Percentiles rank a stretch among this genome's conserved stretches.
These are phyloP conservation scores for Gallinago nigripennis DNA, from an alignment of 2,797 vertebrate species.

Conservation along the genomic window DNA sequence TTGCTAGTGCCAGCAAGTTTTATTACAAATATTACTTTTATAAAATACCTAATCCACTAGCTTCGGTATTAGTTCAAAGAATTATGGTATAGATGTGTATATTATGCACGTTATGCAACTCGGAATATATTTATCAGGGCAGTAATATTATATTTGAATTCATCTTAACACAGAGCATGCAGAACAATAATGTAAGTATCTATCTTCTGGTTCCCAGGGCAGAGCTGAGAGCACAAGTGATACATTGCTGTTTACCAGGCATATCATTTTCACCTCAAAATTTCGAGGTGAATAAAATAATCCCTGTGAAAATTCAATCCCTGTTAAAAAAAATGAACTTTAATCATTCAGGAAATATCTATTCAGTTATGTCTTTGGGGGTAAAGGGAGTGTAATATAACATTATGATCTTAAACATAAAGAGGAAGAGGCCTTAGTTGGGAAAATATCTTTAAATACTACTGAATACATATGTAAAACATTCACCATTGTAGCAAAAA, in stretches of 20 bases:
- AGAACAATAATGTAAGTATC: conserved; percentile 37
- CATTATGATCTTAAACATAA: not conserved
- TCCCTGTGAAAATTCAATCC: not conserved
- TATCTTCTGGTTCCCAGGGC: not conserved
- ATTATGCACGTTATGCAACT: conserved; percentile 44
- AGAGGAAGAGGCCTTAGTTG: not conserved
- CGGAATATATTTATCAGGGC: conserved; percentile 35
- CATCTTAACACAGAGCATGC: conserved; percentile 30
- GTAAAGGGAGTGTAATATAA: not conserved
- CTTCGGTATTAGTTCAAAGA: conserved; percentile 16
- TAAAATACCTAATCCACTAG: conserved; percentile 30
- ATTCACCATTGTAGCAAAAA: not conserved
- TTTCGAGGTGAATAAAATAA: conserved; percentile 46
- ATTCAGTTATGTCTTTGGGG: not conserved
- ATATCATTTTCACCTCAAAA: conserved; percentile 47
- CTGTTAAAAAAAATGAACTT: not conserved
- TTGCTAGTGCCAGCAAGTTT: conserved; percentile 50
- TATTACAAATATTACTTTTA: conserved; percentile 53
- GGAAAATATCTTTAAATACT: conserved; percentile 18
- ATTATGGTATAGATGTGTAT: conserved; percentile 41
- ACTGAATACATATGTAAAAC: not conserved
- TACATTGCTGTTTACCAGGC: conserved; percentile 18
- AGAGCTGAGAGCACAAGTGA: conserved; percentile 15
- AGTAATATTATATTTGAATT: conserved; percentile 26
- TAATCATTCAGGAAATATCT: conserved; percentile 18